phyloP scores from a whole-genome alignment of 2,888 invertebrate genomes.

The Ethmia dodecea region DNA sequence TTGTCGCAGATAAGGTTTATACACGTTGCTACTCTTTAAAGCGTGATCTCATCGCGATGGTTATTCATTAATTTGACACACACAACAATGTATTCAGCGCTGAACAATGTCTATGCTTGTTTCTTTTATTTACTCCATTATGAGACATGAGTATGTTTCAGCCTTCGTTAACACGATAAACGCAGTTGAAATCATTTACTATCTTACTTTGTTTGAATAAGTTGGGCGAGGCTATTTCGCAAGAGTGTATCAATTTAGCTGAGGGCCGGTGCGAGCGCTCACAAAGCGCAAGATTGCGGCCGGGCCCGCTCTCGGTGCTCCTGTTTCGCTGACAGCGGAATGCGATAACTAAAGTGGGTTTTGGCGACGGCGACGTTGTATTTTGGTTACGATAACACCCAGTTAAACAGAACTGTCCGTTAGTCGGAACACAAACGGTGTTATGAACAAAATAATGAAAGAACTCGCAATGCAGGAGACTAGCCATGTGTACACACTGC shows the following conservation, averaged over 20 bases:
- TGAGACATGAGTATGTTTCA: too few species aligned
- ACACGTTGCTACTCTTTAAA: too few species aligned
- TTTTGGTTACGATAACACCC: slow-evolving; percentile 51
- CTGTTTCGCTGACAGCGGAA: slow-evolving; percentile 64
- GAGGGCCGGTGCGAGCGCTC: slow-evolving; percentile 45
- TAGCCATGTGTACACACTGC: too few species aligned
- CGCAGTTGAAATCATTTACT: slow-evolving; percentile 4
- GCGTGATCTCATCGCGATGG: too few species aligned
- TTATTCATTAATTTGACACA: too few species aligned
- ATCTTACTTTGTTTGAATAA: slow-evolving; percentile 44
- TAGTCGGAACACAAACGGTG: slow-evolving; percentile 27
- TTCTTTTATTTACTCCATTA: too few species aligned
- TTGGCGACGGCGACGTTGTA: slow-evolving; percentile 46
- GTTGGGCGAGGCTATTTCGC: slow-evolving; percentile 71
- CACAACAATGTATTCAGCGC: too few species aligned
- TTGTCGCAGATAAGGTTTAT: too few species aligned
- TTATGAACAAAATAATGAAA: slow-evolving; percentile 22
- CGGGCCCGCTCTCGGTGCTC: slow-evolving; percentile 47
- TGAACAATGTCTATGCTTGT: too few species aligned
- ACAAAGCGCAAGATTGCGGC: slow-evolving; percentile 59
- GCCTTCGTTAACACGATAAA: slow-evolving; percentile 12
- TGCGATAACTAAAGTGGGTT: slow-evolving; percentile 68
- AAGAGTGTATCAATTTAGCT: slow-evolving; percentile 70
- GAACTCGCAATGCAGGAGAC: slow-evolving; percentile 25
- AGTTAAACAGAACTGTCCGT: slow-evolving; percentile 39